Conservation (phyloP, 2,797 vertebrate genomes). For the Scarus forsteni region DNA sequence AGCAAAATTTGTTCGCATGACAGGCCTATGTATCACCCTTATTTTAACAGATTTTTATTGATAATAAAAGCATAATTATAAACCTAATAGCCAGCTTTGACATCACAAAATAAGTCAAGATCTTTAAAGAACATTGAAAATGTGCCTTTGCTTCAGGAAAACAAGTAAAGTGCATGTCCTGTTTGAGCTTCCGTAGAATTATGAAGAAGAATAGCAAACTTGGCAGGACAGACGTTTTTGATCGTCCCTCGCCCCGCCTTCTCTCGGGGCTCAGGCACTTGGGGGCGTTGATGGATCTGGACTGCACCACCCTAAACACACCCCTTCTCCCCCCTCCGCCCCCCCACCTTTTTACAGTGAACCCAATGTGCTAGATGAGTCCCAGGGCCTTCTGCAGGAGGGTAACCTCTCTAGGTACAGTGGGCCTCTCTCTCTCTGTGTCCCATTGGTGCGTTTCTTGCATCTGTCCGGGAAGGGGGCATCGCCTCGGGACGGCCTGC, state of each 20-base stretch:
- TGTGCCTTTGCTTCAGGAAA: no score
- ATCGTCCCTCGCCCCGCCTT: conserved; percentile 1
- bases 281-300: conserved; percentile 57
- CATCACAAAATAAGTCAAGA: no score
- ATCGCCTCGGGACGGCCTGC: conserved; percentile 71
- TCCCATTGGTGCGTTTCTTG: conserved; percentile 72
- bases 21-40: no score
- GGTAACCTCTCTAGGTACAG: conserved; percentile 99
- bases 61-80: no score
- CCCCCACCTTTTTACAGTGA: conserved; percentile 98
- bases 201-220: conserved; percentile 22
- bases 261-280: conserved; percentile 39
- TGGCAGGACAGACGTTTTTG: conserved; percentile 31
- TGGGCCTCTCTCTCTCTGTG: conserved; percentile 84
- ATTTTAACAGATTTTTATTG: no score
- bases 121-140: no score
- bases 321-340: conserved; percentile 79
- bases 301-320: conserved; percentile 89
- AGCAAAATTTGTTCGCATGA: no score
- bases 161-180: no score
- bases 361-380: conserved; percentile 99
- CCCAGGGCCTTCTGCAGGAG: conserved; percentile 98
- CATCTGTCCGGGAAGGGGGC: conserved; percentile 73
- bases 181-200: neutral
- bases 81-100: no score